Evolutionary conservation across 1,140 invertebrate genomes (phyloP).

Genomic region (Trialeurodes vaporariorum): DNA sequence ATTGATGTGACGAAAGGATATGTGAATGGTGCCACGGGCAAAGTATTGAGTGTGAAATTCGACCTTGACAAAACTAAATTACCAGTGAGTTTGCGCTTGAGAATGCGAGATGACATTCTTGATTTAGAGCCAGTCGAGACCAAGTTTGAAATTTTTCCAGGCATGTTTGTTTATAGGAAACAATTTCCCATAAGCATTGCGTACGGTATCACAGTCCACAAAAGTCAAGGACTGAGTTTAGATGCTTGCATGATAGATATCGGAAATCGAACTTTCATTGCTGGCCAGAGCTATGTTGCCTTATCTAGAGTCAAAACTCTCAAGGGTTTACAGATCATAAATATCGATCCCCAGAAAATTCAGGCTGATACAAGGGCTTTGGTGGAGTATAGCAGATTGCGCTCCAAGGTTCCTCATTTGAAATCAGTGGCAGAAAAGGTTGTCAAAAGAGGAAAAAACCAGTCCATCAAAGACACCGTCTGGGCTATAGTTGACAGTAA

Average conservation of each 20-base stretch:
- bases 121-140: constrained; percentile 22
- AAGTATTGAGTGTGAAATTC: constrained; percentile 18
- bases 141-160: constrained; percentile 30
- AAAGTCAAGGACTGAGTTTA: constrained; percentile 32
- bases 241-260: constrained; percentile 27
- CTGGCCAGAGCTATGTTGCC: constrained; percentile 33
- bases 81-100: constrained; percentile 17
- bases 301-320: constrained; percentile 30
- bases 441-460: too few relatives aligned
- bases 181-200: constrained; percentile 33
- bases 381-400: too few relatives aligned
- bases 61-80: constrained; percentile 9
- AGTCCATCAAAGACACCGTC: too few relatives aligned
- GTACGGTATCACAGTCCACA: constrained; percentile 34
- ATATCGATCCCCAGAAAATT: constrained; percentile 9
- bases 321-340: constrained; percentile 19
- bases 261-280: constrained; percentile 28
- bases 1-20: too few relatives aligned
- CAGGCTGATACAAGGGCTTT: too few relatives aligned
- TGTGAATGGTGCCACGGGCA: too few relatives aligned
- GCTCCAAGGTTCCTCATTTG: too few relatives aligned
- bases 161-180: constrained; percentile 26
- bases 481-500: too few relatives aligned
- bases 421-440: too few relatives aligned
- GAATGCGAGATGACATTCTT: constrained; percentile 16